Base-by-base conservation (phyloP, 1,140 invertebrate species). In the Cyphomyrmex costatus region DNA sequence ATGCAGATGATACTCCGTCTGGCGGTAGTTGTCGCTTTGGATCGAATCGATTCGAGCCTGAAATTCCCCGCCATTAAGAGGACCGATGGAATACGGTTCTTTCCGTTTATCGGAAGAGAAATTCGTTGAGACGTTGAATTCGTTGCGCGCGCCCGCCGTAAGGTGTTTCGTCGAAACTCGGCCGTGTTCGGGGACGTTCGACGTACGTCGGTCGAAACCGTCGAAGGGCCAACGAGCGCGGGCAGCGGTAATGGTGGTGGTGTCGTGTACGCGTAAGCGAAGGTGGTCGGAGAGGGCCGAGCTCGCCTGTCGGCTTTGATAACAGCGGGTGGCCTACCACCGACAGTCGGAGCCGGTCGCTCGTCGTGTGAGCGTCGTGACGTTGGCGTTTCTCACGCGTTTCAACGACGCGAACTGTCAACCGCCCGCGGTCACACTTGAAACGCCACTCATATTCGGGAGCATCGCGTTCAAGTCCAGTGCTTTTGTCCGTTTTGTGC, bases 331-430 rank as follows among this genome's bases (percentile, higher is more conserved):
- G 76, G 58, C 80, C 78, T 51, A 21, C 84, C 58, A 58, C n/a
- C 61, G 78, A 80, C 88, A 92, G 92, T 92, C 70, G 87, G 82
- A 92, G 92, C 91, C 92, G 92, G 88, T 88, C 79, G 87, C 77
- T 90, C 91, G 86, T 85, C 87, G 90, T 74, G 87, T 42, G 86
- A 90, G 87, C 79, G 86, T 92, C 89, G 91, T 76, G n/a, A 71
- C 27, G 60, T 58, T 46, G 24, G 36, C 53, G 68, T 33, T 56
- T 58, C 24, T 16, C 42, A 36, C n/a, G 42, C 8, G 16, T 14
- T 33, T 42, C 30, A 42, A 46, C 53, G 27, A 68, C 83, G 87
- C 56, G 61, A 71, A 76, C 84, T 49, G 49, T 61, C 66, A 65
- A 21, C 5, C n/a, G 65, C 42, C 42, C 49, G 88, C 85, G 60